These are phyloP conservation scores for Standfussiana lucernea DNA, from an alignment of 2,888 invertebrate genomes.

Conservation along the genomic window DNA sequence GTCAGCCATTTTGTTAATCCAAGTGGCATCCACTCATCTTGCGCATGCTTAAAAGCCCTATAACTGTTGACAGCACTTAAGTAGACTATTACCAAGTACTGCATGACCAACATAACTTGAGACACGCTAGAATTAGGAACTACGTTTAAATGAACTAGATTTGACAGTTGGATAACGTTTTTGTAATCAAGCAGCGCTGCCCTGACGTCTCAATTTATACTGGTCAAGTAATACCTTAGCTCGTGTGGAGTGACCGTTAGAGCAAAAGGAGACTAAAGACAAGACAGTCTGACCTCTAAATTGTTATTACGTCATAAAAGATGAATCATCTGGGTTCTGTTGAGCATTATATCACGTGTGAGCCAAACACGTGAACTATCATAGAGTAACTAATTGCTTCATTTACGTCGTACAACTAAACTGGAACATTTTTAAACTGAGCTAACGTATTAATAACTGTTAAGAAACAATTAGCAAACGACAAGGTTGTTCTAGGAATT, in stretches of 20 bases:
- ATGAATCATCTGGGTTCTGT: constrained; percentile 40
- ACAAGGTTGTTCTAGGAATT: constrained; percentile 33
- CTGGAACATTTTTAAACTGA: constrained; percentile 32
- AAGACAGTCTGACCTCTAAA: constrained; percentile 37
- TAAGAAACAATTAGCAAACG: constrained; percentile 43
- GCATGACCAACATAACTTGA: background rate
- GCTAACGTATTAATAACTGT: constrained; percentile 30
- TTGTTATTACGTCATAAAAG: constrained; percentile 23
- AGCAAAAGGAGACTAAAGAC: constrained; percentile 2
- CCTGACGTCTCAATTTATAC: background rate
- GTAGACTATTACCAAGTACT: constrained; percentile 16
- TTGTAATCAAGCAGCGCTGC: background rate
- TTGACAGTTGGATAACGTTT: no score
- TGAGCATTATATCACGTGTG: constrained; percentile 29
- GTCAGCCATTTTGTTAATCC: constrained; percentile 22
- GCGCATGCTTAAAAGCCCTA: constrained; percentile 6
- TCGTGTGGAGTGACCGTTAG: background rate
- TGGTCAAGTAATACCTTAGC: background rate
- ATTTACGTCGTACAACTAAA: constrained; percentile 28
- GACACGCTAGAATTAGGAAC: background rate
- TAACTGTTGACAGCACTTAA: constrained; percentile 20
- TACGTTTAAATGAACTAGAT: background rate
- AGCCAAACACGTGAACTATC: constrained; percentile 39
- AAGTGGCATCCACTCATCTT: constrained; percentile 25
- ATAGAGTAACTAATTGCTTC: constrained; percentile 46